A percentile compares a stretch with the other conserved stretches of the same genome.
Evolutionary conservation across 64 coral and sea anemone species (phyloP).

Genomic region (Porites lutea): DNA sequence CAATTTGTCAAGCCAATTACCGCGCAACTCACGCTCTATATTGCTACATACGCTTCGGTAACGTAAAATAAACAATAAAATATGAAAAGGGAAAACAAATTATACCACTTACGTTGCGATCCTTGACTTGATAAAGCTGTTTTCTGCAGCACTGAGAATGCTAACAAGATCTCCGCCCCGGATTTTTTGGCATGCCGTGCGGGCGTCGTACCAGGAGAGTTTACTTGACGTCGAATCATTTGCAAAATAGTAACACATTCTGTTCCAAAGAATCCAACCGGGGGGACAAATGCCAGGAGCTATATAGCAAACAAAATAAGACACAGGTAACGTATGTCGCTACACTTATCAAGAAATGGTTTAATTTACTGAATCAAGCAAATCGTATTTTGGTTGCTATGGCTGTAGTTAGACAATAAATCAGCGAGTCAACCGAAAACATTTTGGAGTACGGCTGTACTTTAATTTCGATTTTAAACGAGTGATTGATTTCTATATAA

Average conservation of each 20-base stretch:
- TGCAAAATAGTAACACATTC: conserved; percentile 83
- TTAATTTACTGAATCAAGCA: too few relatives aligned
- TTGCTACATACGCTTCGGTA: too few relatives aligned
- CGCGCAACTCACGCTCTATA: too few relatives aligned
- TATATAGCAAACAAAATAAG: conserved; percentile 9
- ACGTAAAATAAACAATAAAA: background rate
- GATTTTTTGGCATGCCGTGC: conserved; percentile 37
- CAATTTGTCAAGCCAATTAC: too few relatives aligned
- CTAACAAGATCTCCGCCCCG: conserved; percentile 79
- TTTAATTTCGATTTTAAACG: too few relatives aligned
- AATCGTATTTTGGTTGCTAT: too few relatives aligned
- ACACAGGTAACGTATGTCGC: background rate
- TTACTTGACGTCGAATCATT: conserved; percentile 34
- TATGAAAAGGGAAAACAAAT: background rate
- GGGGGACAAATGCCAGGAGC: conserved; percentile 68
- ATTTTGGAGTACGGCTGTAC: too few relatives aligned
- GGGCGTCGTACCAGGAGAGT: conserved; percentile 64
- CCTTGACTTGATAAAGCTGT: conserved; percentile 48
- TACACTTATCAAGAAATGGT: too few relatives aligned
- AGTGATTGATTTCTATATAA: too few relatives aligned
- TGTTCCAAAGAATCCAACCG: conserved; percentile 71
- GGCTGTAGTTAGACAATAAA: too few relatives aligned
- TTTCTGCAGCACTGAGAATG: conserved; percentile 81
- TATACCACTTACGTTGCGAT: background rate
- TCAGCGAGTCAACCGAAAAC: too few relatives aligned